Evolutionary conservation across 2,797 vertebrate genomes (phyloP).

Genomic region (Sciaenops ocellatus): DNA sequence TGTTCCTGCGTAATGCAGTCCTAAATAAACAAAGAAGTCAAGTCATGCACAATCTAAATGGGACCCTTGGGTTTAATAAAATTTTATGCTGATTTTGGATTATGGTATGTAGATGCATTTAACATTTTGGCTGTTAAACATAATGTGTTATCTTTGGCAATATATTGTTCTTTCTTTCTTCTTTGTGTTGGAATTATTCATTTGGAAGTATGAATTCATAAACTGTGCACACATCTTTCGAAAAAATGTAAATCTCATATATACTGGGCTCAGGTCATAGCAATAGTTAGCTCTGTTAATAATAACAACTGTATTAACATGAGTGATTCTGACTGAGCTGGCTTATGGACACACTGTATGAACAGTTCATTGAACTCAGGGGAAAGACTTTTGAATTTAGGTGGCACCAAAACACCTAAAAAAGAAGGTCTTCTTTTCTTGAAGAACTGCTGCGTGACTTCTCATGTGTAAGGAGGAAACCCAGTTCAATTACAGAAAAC

Average conservation of each 20-base stretch:
- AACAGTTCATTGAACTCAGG: not conserved
- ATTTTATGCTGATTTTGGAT: not conserved
- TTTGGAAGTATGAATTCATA: not conserved
- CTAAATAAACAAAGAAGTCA: not conserved
- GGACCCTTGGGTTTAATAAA: not conserved
- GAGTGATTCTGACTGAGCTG: not conserved
- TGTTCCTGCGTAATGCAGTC: not conserved
- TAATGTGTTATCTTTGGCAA: not conserved
- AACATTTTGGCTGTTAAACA: not conserved
- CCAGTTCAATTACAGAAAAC: slow-evolving; percentile 8
- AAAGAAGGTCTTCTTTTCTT: not conserved
- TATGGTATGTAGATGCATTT: not conserved
- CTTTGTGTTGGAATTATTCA: not conserved
- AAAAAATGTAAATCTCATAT: not conserved
- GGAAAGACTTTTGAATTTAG: not conserved
- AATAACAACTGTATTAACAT: not conserved
- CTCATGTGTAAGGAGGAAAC: not conserved
- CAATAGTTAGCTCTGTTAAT: not conserved
- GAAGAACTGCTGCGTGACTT: not conserved
- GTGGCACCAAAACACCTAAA: not conserved
- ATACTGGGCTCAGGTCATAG: not conserved
- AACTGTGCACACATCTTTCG: not conserved
- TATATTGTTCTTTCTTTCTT: not conserved
- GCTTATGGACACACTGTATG: not conserved
- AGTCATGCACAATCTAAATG: not conserved